These are phyloP conservation scores for Autographa pulchrina DNA, from an alignment of 2,888 invertebrate species.

Conservation along the genomic window DNA sequence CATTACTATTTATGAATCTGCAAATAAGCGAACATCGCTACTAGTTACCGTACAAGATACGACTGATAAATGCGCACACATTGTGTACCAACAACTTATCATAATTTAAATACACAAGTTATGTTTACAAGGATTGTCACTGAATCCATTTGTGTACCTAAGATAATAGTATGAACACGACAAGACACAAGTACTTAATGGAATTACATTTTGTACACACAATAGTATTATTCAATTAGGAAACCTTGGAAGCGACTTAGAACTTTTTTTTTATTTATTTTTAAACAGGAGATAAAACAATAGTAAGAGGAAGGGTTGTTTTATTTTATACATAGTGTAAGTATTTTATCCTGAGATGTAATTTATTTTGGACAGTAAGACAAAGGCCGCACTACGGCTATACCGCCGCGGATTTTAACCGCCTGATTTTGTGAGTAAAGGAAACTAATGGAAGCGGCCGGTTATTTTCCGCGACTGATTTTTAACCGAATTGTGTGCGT, in stretches of 20 bases:
- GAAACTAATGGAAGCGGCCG: no score
- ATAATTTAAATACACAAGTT: neutral
- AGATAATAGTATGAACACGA: neutral
- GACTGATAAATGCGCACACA: slow-evolving; percentile 1
- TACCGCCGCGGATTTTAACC: no score
- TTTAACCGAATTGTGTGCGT: no score
- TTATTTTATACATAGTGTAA: neutral
- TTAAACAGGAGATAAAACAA: no score
- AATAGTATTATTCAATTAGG: neutral
- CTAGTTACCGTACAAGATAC: slow-evolving; percentile 24
- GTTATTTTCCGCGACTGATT: no score
- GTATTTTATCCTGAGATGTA: no score
- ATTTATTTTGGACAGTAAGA: no score
- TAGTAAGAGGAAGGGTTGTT: neutral
- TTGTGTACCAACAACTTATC: slow-evolving; percentile 1
- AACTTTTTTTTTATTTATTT: no score
- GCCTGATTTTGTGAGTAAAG: no score
- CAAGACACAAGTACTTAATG: neutral
- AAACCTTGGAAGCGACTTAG: neutral
- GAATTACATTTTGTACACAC: neutral
- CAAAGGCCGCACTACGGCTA: no score
- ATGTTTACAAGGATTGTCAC: neutral
- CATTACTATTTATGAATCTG: neutral
- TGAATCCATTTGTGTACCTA: slow-evolving; percentile 1
- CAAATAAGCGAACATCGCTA: slow-evolving; percentile 12